phyloP scores from a whole-genome alignment of 2,797 vertebrate species.

The Melanotaenia maccullochi region DNA sequence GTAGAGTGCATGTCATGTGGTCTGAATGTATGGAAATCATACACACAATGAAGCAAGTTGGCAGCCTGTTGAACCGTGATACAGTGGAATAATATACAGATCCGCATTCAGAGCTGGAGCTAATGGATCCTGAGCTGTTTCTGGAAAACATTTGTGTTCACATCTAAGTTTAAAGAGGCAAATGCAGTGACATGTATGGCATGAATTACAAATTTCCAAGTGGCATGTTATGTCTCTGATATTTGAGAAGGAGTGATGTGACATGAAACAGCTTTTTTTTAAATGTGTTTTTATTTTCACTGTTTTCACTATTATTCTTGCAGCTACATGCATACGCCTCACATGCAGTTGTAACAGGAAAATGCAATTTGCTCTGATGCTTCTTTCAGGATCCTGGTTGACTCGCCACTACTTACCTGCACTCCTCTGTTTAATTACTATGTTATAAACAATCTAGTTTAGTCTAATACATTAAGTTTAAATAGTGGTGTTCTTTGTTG shows the following conservation, averaged over 20 bases:
- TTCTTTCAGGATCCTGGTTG: neutral
- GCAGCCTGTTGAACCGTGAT: slow-evolving; percentile 36
- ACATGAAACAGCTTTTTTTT: neutral
- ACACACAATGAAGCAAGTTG: slow-evolving; percentile 39
- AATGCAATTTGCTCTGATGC: too few species aligned
- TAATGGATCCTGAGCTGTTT: slow-evolving; percentile 50
- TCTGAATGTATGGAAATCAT: slow-evolving; percentile 57
- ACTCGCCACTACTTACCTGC: neutral
- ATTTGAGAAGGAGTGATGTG: neutral
- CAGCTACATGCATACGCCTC: neutral
- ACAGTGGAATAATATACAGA: slow-evolving; percentile 56
- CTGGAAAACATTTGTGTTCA: slow-evolving; percentile 55
- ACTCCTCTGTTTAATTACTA: neutral
- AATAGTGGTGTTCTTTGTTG: neutral
- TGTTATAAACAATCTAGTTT: neutral
- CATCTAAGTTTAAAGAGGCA: slow-evolving; percentile 16
- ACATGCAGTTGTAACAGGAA: too few species aligned
- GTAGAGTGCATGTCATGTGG: slow-evolving; percentile 37
- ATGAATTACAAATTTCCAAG: slow-evolving; percentile 2
- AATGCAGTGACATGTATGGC: slow-evolving; percentile 8
- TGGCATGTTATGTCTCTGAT: neutral
- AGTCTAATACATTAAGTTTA: neutral
- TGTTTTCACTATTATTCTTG: neutral
- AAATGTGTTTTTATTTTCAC: neutral
- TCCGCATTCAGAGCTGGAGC: slow-evolving; percentile 48